phyloP scores from a whole-genome alignment of 2,888 invertebrate genomes.

The Agriopis aurantiaria region DNA sequence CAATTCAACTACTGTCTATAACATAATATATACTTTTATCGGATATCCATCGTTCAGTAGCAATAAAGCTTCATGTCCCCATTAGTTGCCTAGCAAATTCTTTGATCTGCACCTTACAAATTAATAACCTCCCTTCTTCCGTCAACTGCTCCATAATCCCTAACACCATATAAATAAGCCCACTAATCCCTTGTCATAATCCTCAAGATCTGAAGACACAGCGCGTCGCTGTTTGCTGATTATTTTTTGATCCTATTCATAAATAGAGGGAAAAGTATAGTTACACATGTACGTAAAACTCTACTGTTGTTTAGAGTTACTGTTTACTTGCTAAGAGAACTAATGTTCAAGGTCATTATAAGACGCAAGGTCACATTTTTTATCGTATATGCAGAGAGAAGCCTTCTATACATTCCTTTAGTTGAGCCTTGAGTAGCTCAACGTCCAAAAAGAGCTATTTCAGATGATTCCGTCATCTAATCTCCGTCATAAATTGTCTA shows the following conservation, averaged over 20 bases:
- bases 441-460: too few relatives aligned
- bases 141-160: constrained; percentile 34
- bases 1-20: too few relatives aligned
- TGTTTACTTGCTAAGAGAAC: too few relatives aligned
- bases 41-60: background rate
- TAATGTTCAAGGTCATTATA: too few relatives aligned
- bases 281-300: too few relatives aligned
- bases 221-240: background rate
- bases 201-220: constrained; percentile 46
- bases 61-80: background rate
- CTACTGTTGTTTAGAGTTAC: too few relatives aligned
- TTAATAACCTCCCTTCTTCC: constrained; percentile 37
- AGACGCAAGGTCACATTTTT: too few relatives aligned
- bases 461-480: too few relatives aligned
- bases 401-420: too few relatives aligned
- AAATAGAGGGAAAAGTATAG: background rate
- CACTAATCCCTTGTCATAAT: constrained; percentile 41
- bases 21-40: background rate
- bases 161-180: constrained; percentile 43
- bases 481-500: too few relatives aligned
- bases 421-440: too few relatives aligned
- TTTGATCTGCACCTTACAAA: constrained; percentile 37
- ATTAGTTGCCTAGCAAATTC: constrained; percentile 26
- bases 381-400: too few relatives aligned
- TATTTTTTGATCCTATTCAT: background rate